phyloP scores from a whole-genome alignment of 23 tunicate genomes.

The Phallusia fumigata region DNA sequence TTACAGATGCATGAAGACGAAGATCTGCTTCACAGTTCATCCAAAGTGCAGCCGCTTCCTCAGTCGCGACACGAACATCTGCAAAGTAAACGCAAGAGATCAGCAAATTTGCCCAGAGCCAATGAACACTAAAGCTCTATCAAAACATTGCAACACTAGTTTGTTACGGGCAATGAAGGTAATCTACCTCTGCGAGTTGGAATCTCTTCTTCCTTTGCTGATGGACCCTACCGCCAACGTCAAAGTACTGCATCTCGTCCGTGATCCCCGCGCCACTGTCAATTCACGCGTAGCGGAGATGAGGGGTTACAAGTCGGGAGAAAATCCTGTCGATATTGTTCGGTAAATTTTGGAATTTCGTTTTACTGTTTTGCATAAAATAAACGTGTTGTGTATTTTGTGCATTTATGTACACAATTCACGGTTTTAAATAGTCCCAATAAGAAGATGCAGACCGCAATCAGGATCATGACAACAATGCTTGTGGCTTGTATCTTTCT shows the following conservation, averaged over 20 bases:
- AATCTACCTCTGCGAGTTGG: neutral
- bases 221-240: neutral
- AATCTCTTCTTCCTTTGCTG: neutral
- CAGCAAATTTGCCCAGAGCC: neutral
- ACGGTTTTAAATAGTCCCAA: too few species aligned
- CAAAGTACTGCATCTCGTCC: neutral
- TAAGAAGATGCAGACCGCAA: too few species aligned
- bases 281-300: neutral
- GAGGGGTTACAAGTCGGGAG: neutral
- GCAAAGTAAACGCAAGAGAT: neutral
- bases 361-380: too few species aligned
- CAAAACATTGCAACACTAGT: neutral
- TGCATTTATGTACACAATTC: too few species aligned
- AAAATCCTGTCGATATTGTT: too few species aligned
- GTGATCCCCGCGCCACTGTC: slow-evolving; percentile 5
- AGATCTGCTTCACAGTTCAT: slow-evolving; percentile 3
- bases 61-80: slow-evolving; percentile 1
- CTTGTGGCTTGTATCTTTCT: too few species aligned
- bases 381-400: too few species aligned
- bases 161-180: neutral
- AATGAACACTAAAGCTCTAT: neutral
- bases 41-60: slow-evolving; percentile 25
- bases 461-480: too few species aligned
- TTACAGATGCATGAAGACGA: slow-evolving; percentile 14
- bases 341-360: too few species aligned